phyloP scores from a whole-genome alignment of 1,140 invertebrate genomes.

The Goniozus legneri region DNA sequence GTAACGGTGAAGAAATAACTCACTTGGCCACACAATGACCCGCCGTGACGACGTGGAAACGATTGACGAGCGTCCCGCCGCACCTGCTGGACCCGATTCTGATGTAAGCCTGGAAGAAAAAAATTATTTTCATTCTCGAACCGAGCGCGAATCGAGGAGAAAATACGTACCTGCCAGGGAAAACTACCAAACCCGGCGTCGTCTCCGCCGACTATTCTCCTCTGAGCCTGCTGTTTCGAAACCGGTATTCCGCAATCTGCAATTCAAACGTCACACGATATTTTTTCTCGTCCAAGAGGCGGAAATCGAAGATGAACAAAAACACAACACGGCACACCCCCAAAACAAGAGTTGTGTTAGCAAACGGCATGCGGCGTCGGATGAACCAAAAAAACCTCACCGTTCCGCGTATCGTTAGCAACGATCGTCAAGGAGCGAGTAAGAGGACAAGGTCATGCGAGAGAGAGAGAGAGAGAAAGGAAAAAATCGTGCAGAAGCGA shows the following conservation, averaged over 20 bases:
- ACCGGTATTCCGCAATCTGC: constrained; percentile 82
- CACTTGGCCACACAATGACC: constrained; percentile 91
- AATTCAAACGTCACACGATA: constrained; percentile 27
- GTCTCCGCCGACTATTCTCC: constrained; percentile 88
- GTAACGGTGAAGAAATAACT: constrained; percentile 22
- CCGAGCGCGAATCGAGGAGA: background rate
- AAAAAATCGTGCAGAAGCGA: background rate
- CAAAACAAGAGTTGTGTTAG: too few species aligned
- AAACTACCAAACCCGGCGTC: constrained; percentile 92
- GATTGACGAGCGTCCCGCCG: constrained; percentile 89
- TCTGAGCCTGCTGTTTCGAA: constrained; percentile 78
- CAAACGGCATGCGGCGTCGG: too few species aligned
- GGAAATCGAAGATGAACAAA: too few species aligned
- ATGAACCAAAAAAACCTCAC: too few species aligned
- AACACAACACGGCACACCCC: too few species aligned
- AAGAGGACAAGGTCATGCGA: too few species aligned
- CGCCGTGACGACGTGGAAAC: constrained; percentile 90
- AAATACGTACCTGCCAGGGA: constrained; percentile 75
- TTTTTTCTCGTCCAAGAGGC: constrained; percentile 1
- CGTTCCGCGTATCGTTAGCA: too few species aligned
- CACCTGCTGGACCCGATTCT: constrained; percentile 86
- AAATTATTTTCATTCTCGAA: constrained; percentile 6
- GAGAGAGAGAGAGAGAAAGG: background rate
- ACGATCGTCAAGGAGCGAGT: constrained; percentile 13
- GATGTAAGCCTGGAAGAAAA: constrained; percentile 76